phyloP scores from a whole-genome alignment of 1,140 invertebrate species.

The Gryon sp. region DNA sequence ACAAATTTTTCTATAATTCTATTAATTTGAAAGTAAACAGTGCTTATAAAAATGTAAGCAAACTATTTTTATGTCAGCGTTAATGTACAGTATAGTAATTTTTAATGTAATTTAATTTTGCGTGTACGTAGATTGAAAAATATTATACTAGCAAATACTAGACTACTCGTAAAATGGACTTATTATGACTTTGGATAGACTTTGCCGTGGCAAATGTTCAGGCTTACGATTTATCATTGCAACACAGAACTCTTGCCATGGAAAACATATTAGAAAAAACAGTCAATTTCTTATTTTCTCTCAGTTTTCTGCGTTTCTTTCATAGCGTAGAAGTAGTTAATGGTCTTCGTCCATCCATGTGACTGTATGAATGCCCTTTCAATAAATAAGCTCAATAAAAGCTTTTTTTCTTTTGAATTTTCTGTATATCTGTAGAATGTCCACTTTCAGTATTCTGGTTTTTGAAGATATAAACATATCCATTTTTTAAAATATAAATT shows the following conservation, averaged over 20 bases:
- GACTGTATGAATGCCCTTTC: slow-evolving; percentile 69
- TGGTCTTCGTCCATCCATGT: slow-evolving; percentile 73
- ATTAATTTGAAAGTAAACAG: too few relatives aligned
- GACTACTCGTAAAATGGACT: slow-evolving; percentile 70
- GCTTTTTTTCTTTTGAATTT: slow-evolving; percentile 47
- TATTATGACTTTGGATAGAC: slow-evolving; percentile 62
- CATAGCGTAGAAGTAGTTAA: slow-evolving; percentile 74
- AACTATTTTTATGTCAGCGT: too few relatives aligned
- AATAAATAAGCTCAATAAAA: slow-evolving; percentile 67
- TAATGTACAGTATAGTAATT: too few relatives aligned
- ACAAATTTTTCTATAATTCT: too few relatives aligned
- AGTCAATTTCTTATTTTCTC: slow-evolving; percentile 56
- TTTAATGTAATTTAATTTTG: too few relatives aligned
- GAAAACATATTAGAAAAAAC: slow-evolving; percentile 50
- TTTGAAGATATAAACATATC: too few relatives aligned
- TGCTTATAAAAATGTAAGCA: too few relatives aligned
- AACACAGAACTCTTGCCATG: slow-evolving; percentile 70
- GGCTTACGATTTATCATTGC: slow-evolving; percentile 73
- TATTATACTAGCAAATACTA: too few relatives aligned
- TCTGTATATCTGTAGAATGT: slow-evolving; percentile 31
- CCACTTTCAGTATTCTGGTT: too few relatives aligned
- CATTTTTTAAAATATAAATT: too few relatives aligned
- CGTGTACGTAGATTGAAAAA: too few relatives aligned
- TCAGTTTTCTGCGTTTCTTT: slow-evolving; percentile 74
- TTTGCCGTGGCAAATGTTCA: slow-evolving; percentile 53